Conservation (phyloP, 2,888 invertebrate genomes). For the Schrankia costaestrigalis region DNA sequence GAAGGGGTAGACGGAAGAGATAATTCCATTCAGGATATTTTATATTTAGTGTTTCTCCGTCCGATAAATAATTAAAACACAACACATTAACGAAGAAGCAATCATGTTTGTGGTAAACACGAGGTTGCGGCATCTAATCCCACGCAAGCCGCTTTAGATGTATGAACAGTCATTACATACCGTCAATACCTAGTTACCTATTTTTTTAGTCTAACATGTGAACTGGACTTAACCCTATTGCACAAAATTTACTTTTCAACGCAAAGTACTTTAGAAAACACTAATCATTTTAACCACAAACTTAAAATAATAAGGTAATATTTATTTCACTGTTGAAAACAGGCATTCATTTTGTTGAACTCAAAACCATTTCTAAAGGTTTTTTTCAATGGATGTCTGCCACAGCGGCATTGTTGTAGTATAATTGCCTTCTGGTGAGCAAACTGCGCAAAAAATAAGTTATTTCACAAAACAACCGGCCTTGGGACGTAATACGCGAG, state of each 20-base stretch:
- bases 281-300: neutral
- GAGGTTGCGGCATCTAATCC: no score
- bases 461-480: constrained; percentile 35
- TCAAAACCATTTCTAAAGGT: constrained; percentile 24
- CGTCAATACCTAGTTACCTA: no score
- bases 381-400: constrained; percentile 30
- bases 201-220: no score
- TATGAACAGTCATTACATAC: no score
- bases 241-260: neutral
- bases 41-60: no score
- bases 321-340: constrained; percentile 8
- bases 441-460: constrained; percentile 35
- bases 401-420: constrained; percentile 37
- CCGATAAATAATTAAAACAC: no score
- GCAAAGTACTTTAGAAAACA: neutral
- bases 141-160: no score
- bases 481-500: constrained; percentile 31
- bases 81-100: no score
- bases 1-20: no score
- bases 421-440: constrained; percentile 39
- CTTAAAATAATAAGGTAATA: constrained; percentile 6
- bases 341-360: constrained; percentile 15
- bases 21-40: no score
- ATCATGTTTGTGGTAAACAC: no score
- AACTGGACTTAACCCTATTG: no score